Evolutionary conservation across 2,888 invertebrate genomes (phyloP).

Genomic region (Thereva unica): DNA sequence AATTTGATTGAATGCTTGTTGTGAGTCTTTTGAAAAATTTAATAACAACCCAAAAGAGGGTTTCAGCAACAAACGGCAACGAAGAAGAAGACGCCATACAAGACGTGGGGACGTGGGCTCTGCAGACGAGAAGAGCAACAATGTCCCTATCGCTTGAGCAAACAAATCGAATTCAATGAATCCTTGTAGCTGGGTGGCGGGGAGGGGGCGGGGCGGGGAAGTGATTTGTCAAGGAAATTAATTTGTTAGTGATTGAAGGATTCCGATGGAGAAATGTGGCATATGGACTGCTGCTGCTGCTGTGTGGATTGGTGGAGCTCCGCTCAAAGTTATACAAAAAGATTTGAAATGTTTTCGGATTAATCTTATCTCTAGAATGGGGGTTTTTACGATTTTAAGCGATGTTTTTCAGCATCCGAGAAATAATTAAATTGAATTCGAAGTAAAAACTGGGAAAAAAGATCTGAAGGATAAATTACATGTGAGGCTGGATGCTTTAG

Average conservation of each 20-base stretch:
- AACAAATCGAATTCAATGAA: slow-evolving; percentile 6
- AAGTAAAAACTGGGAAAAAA: too few species aligned
- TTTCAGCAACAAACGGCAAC: too few species aligned
- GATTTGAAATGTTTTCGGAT: slow-evolving; percentile 4
- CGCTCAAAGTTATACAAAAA: too few species aligned
- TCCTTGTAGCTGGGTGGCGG: not conserved
- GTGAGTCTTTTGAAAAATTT: slow-evolving; percentile 22
- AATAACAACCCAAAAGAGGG: slow-evolving; percentile 21
- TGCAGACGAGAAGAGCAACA: slow-evolving; percentile 8
- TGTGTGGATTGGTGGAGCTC: slow-evolving; percentile 7
- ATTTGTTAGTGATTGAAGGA: slow-evolving; percentile 7
- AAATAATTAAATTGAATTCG: too few species aligned
- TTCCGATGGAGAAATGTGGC: slow-evolving; percentile 3
- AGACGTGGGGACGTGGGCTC: not conserved
- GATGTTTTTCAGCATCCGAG: too few species aligned
- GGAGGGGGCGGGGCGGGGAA: not conserved
- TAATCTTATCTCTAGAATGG: too few species aligned
- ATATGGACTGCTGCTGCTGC: not conserved
- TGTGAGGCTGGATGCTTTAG: too few species aligned
- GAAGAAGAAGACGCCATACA: too few species aligned
- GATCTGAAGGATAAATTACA: too few species aligned
- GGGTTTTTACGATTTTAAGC: too few species aligned
- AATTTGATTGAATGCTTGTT: slow-evolving; percentile 18
- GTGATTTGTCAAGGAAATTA: slow-evolving; percentile 14
- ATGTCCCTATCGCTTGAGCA: not conserved